phyloP scores from a whole-genome alignment of 2,113 vertebrate genomes.

The Bucco capensis region DNA sequence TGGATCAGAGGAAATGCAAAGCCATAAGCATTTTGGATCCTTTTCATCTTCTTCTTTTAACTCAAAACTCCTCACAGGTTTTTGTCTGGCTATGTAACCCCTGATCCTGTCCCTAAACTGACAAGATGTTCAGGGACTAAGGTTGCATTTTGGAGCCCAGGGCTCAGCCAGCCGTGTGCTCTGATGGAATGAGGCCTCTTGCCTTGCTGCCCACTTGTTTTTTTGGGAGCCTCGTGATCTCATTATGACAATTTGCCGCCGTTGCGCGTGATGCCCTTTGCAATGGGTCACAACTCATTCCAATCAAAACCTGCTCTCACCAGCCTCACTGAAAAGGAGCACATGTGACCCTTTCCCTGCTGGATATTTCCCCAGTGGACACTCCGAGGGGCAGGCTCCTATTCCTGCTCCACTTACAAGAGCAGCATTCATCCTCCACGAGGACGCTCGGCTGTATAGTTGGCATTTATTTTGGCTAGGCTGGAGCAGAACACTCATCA shows the following conservation, averaged over 20 bases:
- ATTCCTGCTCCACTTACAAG: conserved; percentile 15
- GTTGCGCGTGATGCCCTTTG: conserved; percentile 44
- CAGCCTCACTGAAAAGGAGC: neutral
- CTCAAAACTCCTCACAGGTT: neutral
- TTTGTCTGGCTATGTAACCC: neutral
- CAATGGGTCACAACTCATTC: conserved; percentile 58
- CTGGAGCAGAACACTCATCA: conserved; percentile 22
- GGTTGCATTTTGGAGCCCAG: neutral
- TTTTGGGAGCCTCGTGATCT: conserved; percentile 54
- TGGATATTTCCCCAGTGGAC: conserved; percentile 35
- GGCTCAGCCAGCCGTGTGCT: neutral
- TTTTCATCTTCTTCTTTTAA: neutral
- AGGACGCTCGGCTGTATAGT: neutral
- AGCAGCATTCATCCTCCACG: conserved; percentile 20
- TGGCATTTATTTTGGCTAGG: conserved; percentile 38
- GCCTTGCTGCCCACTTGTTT: neutral
- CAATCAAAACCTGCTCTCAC: conserved; percentile 59
- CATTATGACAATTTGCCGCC: conserved; percentile 59
- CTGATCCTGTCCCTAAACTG: neutral
- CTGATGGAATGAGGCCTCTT: neutral
- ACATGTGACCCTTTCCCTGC: conserved; percentile 24
- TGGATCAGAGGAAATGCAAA: neutral
- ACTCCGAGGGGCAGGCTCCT: neutral
- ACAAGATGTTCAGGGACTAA: neutral
- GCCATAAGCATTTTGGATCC: neutral